These are phyloP conservation scores for Bradypodion ventrale DNA, from an alignment of 2,797 vertebrate genomes.

Conservation along the genomic window DNA sequence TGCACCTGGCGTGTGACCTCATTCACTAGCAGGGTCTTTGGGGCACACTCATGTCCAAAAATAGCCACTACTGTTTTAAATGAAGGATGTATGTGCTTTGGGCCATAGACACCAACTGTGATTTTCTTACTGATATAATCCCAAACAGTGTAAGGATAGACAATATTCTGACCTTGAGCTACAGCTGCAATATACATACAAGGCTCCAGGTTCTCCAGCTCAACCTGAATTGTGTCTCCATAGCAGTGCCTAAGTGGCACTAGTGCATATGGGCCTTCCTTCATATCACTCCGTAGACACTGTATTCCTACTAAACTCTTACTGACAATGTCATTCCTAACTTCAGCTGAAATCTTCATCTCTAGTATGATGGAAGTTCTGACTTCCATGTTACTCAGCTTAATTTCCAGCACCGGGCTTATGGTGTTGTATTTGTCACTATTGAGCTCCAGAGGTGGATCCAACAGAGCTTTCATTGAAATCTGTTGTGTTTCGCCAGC, in stretches of 20 bases:
- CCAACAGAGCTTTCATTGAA: conserved; percentile 92
- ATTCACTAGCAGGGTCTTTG: conserved; percentile 88
- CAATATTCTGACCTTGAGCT: conserved; percentile 81
- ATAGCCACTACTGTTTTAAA: conserved; percentile 94
- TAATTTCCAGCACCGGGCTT: conserved; percentile 93
- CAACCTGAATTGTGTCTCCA: conserved; percentile 90
- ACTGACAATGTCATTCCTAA: conserved; percentile 79
- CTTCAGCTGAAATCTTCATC: conserved; percentile 86
- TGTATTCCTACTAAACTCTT: conserved; percentile 82
- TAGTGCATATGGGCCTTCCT: conserved; percentile 88
- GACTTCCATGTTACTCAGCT: conserved; percentile 93
- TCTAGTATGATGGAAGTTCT: conserved; percentile 87
- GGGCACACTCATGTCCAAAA: conserved; percentile 93
- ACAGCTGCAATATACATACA: conserved; percentile 91
- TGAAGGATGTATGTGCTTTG: conserved; percentile 95
- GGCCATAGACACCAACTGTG: conserved; percentile 91
- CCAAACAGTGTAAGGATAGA: conserved; percentile 87
- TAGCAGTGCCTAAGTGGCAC: conserved; percentile 83
- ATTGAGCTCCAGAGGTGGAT: conserved; percentile 92
- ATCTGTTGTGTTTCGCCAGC: conserved; percentile 90
- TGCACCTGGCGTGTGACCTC: conserved; percentile 84
- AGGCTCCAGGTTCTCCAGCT: conserved; percentile 90
- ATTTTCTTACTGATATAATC: conserved; percentile 90
- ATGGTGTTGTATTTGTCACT: conserved; percentile 87
- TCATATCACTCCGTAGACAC: conserved; percentile 88